These are phyloP conservation scores for Trissoscelio sp. DNA, from an alignment of 2,888 invertebrate species.

Conservation along the genomic window DNA sequence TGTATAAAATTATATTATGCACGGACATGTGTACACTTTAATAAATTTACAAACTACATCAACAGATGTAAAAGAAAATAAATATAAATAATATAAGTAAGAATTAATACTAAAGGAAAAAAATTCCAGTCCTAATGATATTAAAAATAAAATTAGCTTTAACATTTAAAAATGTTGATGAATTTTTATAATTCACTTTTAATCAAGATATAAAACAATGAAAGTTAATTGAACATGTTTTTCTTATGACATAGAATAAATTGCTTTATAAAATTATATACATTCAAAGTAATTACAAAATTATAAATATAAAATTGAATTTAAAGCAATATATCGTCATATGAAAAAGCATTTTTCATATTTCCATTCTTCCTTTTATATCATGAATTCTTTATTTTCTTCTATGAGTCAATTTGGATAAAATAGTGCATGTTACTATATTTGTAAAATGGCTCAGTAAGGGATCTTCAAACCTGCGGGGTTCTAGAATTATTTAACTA, in stretches of 20 bases:
- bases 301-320: too few species aligned
- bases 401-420: constrained; percentile 1
- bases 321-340: too few species aligned
- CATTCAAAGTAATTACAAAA: too few species aligned
- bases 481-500: constrained; percentile 60
- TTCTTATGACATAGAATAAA: too few species aligned
- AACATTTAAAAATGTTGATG: too few species aligned
- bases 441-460: constrained; percentile 44
- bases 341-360: background rate
- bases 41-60: too few species aligned
- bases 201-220: background rate
- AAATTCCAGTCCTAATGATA: constrained; percentile 7
- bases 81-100: too few species aligned
- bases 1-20: background rate
- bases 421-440: constrained; percentile 39
- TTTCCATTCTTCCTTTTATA: background rate
- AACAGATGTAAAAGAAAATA: too few species aligned
- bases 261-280: too few species aligned
- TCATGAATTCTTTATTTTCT: background rate
- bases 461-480: constrained; percentile 53
- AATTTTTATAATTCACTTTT: background rate
- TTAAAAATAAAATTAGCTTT: too few species aligned
- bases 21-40: too few species aligned
- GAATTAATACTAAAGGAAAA: background rate
- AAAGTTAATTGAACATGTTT: too few species aligned